A percentile compares a stretch with the other conserved stretches of the same genome.
phyloP scores from a whole-genome alignment of 2,113 vertebrate genomes.

The Lutjanus erythropterus region DNA sequence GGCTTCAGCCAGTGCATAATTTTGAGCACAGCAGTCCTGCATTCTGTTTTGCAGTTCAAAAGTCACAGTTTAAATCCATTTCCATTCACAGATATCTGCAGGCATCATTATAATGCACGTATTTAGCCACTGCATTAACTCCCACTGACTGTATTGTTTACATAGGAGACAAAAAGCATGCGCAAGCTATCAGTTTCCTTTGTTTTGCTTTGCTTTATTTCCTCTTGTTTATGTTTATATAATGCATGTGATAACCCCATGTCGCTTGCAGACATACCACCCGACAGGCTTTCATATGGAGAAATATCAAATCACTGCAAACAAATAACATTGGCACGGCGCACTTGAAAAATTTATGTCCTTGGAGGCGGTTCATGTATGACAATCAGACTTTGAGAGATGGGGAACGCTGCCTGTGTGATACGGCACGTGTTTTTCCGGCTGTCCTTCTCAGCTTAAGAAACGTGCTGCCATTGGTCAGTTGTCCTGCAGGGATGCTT shows the following conservation, averaged over 20 bases:
- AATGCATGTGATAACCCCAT: slow-evolving; percentile 63
- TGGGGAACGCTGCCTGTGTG: slow-evolving; percentile 30
- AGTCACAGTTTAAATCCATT: slow-evolving; percentile 49
- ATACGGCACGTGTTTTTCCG: slow-evolving; percentile 11
- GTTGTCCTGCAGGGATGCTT: slow-evolving; percentile 71
- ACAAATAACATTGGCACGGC: slow-evolving; percentile 59
- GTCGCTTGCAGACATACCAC: slow-evolving; percentile 47
- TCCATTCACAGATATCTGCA: slow-evolving; percentile 48
- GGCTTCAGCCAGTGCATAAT: slow-evolving; percentile 34
- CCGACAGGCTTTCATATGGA: slow-evolving; percentile 64
- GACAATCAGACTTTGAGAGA: slow-evolving; percentile 69
- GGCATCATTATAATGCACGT: slow-evolving; percentile 35
- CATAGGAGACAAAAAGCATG: slow-evolving; percentile 25
- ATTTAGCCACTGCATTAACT: slow-evolving; percentile 49
- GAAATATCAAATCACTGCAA: slow-evolving; percentile 73
- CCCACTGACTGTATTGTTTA: slow-evolving; percentile 52
- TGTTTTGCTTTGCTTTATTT: slow-evolving; percentile 44
- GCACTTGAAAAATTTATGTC: slow-evolving; percentile 70
- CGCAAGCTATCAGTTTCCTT: slow-evolving; percentile 32
- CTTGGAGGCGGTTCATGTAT: slow-evolving; percentile 72
- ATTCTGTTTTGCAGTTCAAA: slow-evolving; percentile 45
- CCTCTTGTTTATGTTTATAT: slow-evolving; percentile 60
- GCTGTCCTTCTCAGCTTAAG: slow-evolving; percentile 46
- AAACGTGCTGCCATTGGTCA: slow-evolving; percentile 62
- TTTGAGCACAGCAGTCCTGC: slow-evolving; percentile 42